Evolutionary conservation across 2,888 invertebrate genomes (phyloP).

Genomic region (Cabera pusaria): DNA sequence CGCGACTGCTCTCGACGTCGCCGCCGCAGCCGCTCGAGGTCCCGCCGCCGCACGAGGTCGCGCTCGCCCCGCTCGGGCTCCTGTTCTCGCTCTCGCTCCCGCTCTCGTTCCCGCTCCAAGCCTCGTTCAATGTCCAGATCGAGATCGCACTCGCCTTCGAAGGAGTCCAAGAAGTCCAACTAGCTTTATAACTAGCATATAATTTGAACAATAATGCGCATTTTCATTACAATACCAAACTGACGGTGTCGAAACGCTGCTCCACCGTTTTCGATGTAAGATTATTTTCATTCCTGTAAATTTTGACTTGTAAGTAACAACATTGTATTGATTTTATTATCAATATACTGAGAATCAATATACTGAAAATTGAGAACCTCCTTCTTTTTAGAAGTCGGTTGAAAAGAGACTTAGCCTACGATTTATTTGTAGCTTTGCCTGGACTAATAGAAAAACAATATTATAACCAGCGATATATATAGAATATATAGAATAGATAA

Average conservation of each 20-base stretch:
- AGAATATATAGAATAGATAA: no score
- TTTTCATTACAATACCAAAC: slow-evolving; percentile 29
- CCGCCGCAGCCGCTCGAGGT: slow-evolving; percentile 85
- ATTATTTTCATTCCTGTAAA: slow-evolving; percentile 63
- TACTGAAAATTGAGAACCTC: no score
- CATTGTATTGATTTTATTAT: slow-evolving; percentile 55
- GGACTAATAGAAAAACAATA: no score
- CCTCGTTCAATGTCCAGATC: slow-evolving; percentile 76
- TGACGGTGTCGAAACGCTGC: slow-evolving; percentile 34
- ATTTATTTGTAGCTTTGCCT: no score
- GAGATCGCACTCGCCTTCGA: slow-evolving; percentile 75
- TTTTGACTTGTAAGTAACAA: slow-evolving; percentile 55
- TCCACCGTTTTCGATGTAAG: slow-evolving; percentile 40
- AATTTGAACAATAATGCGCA: slow-evolving; percentile 32
- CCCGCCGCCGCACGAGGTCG: slow-evolving; percentile 85
- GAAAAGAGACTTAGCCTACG: no score
- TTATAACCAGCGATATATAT: no score
- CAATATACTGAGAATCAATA: no score
- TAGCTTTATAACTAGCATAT: slow-evolving; percentile 42
- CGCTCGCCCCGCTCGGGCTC: slow-evolving; percentile 80
- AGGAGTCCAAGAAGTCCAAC: slow-evolving; percentile 77
- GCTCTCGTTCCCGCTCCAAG: slow-evolving; percentile 80
- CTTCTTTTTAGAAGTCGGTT: no score
- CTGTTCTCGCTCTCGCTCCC: slow-evolving; percentile 70
- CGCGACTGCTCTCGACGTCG: slow-evolving; percentile 92